phyloP scores from a whole-genome alignment of 2,113 vertebrate species.

The Burhinus oedicnemus region DNA sequence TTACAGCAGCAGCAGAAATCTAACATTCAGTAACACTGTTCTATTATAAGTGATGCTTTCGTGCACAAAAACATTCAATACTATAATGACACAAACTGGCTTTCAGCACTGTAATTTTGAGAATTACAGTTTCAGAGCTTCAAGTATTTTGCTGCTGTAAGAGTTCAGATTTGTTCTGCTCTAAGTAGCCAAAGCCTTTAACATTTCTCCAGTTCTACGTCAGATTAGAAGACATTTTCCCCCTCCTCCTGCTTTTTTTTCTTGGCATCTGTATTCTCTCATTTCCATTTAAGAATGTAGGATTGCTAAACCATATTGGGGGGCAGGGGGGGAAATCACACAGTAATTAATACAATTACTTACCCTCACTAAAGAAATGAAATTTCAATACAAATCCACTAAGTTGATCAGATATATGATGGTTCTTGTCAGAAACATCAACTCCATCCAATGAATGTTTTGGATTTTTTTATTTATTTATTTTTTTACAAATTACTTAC shows the following conservation, averaged over 20 bases:
- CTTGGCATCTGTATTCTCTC: not conserved
- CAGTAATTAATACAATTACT: not conserved
- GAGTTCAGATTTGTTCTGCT: constrained; percentile 12
- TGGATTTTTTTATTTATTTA: no score
- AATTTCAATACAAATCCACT: not conserved
- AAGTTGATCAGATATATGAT: not conserved
- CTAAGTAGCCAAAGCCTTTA: constrained; percentile 21
- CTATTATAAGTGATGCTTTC: constrained; percentile 9
- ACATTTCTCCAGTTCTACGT: not conserved
- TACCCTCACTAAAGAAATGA: not conserved
- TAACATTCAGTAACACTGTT: constrained; percentile 37
- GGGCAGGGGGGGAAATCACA: not conserved
- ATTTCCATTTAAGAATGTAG: not conserved
- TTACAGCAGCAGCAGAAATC: constrained; percentile 4
- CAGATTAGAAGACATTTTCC: not conserved
- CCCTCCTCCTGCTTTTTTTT: not conserved
- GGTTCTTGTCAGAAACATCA: not conserved
- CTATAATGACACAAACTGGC: constrained; percentile 3
- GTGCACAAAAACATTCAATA: constrained; percentile 10
- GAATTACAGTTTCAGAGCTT: constrained; percentile 46
- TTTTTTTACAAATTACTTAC: not conserved
- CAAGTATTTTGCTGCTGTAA: constrained; percentile 40
- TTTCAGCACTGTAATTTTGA: constrained; percentile 43
- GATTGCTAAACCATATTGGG: not conserved
- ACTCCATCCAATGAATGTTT: not conserved